A percentile compares a stretch with the other conserved stretches of the same genome.
Conservation (phyloP, 2,888 invertebrate genomes). For the Catocala fraxini region DNA sequence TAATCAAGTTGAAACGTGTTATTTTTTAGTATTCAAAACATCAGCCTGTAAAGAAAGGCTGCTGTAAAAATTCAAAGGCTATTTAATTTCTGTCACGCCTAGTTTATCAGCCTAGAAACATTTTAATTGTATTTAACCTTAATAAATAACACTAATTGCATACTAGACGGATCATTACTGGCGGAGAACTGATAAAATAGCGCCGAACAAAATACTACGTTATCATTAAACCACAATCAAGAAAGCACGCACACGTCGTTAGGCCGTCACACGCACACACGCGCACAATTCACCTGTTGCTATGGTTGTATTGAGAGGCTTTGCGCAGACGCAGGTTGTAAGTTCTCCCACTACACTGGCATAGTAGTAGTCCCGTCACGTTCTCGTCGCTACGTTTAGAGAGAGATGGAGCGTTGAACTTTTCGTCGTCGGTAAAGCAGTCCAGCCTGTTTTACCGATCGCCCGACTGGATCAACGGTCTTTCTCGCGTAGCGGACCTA, state of each 20-base stretch:
- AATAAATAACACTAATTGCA: constrained; percentile 63
- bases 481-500: constrained; percentile 80
- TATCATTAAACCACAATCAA: constrained; percentile 79
- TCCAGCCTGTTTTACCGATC: constrained; percentile 76
- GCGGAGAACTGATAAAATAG: constrained; percentile 67
- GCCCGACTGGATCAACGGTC: constrained; percentile 86
- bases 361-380: constrained; percentile 63
- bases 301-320: constrained; percentile 79
- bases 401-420: constrained; percentile 59
- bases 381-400: constrained; percentile 52
- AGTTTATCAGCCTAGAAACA: constrained; percentile 46
- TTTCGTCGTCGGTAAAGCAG: constrained; percentile 78
- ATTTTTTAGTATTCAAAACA: constrained; percentile 16
- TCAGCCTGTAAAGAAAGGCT: constrained; percentile 18
- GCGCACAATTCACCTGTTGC: constrained; percentile 81
- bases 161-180: constrained; percentile 62
- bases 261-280: constrained; percentile 72
- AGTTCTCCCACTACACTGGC: constrained; percentile 73
- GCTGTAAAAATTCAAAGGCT: constrained; percentile 10
- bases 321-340: constrained; percentile 81
- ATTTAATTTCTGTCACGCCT: constrained; percentile 30
- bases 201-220: constrained; percentile 77
- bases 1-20: constrained; percentile 32
- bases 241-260: constrained; percentile 71
- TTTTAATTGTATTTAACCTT: constrained; percentile 54